Evolutionary conservation across 2,113 vertebrate genomes (phyloP), one percentile per base, ranked within the genome.

Genomic region (Halichoerus grypus): DNA sequence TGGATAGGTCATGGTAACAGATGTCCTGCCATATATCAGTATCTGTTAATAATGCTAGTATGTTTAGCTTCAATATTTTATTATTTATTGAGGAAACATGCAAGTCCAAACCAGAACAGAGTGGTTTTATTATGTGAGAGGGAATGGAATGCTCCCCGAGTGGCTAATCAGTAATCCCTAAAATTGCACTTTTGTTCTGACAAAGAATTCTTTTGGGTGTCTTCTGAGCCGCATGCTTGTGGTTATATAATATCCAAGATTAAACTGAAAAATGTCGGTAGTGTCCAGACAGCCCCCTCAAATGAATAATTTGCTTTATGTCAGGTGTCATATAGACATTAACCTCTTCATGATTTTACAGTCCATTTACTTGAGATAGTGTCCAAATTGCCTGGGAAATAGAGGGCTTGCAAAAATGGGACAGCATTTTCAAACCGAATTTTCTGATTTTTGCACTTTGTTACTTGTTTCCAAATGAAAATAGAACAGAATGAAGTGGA

Each of bases 161-260:
- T 76, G 79, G 39, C 82, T 94, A 83, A 84, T 49, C 16, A 63
- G 31, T 46, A 85, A 31, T 91, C 65, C 51, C 57, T 24, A 63
- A 89, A 92, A 81, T 46, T 63, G 93, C 71, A 59, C 71, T 96
- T 93, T 84, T 91, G 39, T 97, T 91, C n/a, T 72, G 87, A 96
- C 19, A 92, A n/a, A 84, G 80, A 97, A 87, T 90, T 94, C 57
- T 91, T 88, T 59, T 92, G 57, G 74, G 63, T 96, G 33, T 94
- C 76, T 26, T 72, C 95, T 82, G 63, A 96, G 91, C 16, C 6
- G 51, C 69, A 16, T 65, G 51, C 57, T 65, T 65, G 24, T 79
- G 82, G 67, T 97, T 94, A 61, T 55, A 93, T 80, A 93, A 80
- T 4, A 65, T 55, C 26, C 74, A 67, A 4, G 49, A 55, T 85